Base-by-base conservation (phyloP, 2,888 invertebrate species). In the Acrocyrtus sp. region DNA sequence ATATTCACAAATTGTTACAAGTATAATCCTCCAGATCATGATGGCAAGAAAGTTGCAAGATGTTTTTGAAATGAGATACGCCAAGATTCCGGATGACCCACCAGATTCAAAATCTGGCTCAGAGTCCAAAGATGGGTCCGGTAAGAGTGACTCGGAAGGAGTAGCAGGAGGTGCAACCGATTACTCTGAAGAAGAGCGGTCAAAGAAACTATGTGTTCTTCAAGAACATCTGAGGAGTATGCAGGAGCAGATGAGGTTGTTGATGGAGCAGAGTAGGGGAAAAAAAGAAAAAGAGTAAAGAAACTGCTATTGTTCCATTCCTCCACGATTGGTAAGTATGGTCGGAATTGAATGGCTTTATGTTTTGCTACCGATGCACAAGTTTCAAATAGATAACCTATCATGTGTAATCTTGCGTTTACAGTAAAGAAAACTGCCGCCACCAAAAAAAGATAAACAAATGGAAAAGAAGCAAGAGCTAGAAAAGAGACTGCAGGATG, bases 1-100 rank as follows among this genome's bases (percentile, higher is more conserved):
- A 97, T 99, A 89, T 98, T 96, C 87, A 96, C 95, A 80, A 99
- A 99, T 87, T 99, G 99, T 86, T 99, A 98, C 86, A 96, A 97
- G 86, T 99, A 98, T 86, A 99, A 99, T 86, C 97, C 98, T 63
- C 93, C 96, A 81, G 96, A 97, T 87, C 98, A 97, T 85, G 98
- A 99, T 99, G 98, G 98, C 98, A 27, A 89, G 96, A 82, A 97
- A 97, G 86, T 86, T 99, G 75, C 98, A 98, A 86, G 97, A 97
- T 85, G 96, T 97, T 57, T 98, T 98, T 86, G 98, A 98, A 88
- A 93, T 96, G 91, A 93, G 93, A 89, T 96, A 93, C 86, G 95
- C 96, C 54, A 95, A 95, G 87, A 95, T 97, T 85, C 97, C 97
- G 69, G 96, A 97, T 83, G 96, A 96, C 84, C 93, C 94, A 5